Base-by-base conservation (phyloP, 1,140 invertebrate genomes). In the Drosophila dunni region DNA sequence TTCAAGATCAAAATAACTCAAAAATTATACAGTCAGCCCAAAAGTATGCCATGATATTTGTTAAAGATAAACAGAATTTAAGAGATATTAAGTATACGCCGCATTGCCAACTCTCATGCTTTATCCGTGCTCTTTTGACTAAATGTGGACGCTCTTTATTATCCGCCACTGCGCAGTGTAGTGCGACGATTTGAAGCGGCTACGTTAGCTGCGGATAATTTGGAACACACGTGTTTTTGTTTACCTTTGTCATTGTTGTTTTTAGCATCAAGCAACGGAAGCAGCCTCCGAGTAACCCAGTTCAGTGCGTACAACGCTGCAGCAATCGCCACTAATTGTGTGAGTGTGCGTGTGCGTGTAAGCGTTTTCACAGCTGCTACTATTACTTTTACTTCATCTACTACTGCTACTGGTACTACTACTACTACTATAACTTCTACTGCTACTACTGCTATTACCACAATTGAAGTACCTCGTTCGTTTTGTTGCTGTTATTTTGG, bases 221-320 rank as follows among this genome's bases (percentile, higher is more conserved):
- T 20, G 51, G 67, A 53, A 57, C 67, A 81, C 84, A 88, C 84
- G 84, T 88, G 84, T 88, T 89, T 88, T 88, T 88, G 84, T 88
- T 88, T 88, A 88, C 84, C 66, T 88, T 89, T 74, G 62, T 70
- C 70, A 69, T 81, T 88, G 78, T 86, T 86, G 75, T 76, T 78
- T 71, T 69, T 65, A 71, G 48, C 45, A 64, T 24, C 44, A 71
- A 74, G 67, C 81, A 56, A 46, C 17, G 20, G 9, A 51, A 63
- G 36, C 46, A 64, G 71, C 73, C 54, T 65, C 61, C 62, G 38
- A 40, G 73, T 80, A 90, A 84, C 84, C 85, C 74, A 89, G 80
- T 84, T 88, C 60, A 70, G 61, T 88, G 83, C 83, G 83, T 88
- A 62, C 24, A 42, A 62, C 36, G 57, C 42, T 62, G 62, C 65